These are phyloP conservation scores for Euura lappo DNA, from an alignment of 1,140 invertebrate genomes.

Conservation along the genomic window DNA sequence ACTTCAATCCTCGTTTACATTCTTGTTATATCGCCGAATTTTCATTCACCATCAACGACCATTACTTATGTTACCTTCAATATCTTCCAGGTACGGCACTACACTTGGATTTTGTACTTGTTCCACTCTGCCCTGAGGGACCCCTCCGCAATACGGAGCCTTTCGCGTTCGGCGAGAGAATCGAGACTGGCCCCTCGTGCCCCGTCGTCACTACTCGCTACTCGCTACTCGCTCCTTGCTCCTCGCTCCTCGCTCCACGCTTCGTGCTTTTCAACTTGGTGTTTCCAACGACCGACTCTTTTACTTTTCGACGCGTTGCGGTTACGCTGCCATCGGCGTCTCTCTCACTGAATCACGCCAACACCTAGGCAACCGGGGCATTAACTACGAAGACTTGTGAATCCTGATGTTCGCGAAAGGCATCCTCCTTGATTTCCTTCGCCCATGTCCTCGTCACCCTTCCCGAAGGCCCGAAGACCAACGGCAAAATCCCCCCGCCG, in stretches of 20 bases:
- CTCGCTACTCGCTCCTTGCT: too few species aligned
- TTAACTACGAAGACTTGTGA: background rate
- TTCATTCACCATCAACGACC: too few species aligned
- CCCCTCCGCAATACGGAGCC: conserved; percentile 2
- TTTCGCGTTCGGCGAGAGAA: conserved; percentile 33
- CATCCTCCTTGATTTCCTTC: background rate
- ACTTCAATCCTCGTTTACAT: too few species aligned
- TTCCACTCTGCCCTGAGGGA: background rate
- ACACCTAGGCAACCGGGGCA: background rate
- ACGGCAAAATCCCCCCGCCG: background rate
- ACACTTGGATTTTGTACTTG: conserved; percentile 3
- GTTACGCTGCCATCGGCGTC: background rate
- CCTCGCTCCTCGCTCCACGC: too few species aligned
- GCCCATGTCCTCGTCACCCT: background rate
- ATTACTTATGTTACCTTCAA: background rate
- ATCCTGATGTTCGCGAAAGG: background rate
- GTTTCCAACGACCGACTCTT: background rate
- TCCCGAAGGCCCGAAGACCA: background rate
- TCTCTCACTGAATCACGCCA: background rate
- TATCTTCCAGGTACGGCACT: background rate
- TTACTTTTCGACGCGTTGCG: background rate
- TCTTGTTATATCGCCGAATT: too few species aligned
- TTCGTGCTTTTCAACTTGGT: background rate
- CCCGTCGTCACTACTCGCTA: background rate
- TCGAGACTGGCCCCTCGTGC: conserved; percentile 34